These are phyloP conservation scores for Corythucha ciliata DNA, from an alignment of 2,888 invertebrate species.

Conservation along the genomic window DNA sequence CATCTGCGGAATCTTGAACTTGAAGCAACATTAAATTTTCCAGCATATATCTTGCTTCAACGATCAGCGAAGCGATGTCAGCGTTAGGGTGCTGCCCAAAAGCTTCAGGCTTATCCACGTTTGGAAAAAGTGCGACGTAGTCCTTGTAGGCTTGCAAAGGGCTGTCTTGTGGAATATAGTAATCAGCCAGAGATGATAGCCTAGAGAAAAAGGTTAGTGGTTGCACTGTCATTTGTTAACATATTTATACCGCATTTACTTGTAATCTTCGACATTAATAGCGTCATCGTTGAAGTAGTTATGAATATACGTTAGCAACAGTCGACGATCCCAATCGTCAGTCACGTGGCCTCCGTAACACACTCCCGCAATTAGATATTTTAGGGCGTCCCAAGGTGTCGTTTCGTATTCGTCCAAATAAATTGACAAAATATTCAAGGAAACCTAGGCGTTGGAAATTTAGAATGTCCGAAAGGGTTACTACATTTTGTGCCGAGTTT, in stretches of 20 bases:
- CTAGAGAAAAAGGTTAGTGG: slow-evolving; percentile 43
- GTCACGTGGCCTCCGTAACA: slow-evolving; percentile 83
- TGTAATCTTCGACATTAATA: slow-evolving; percentile 42
- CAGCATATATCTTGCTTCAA: slow-evolving; percentile 65
- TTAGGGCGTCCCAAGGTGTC: slow-evolving; percentile 83
- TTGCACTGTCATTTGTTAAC: not conserved
- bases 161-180: slow-evolving; percentile 76
- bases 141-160: slow-evolving; percentile 70
- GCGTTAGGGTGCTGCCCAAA: slow-evolving; percentile 87
- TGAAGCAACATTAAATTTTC: slow-evolving; percentile 70
- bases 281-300: slow-evolving; percentile 69
- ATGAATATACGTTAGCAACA: slow-evolving; percentile 72
- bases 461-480: not conserved
- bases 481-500: not conserved
- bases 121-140: slow-evolving; percentile 67
- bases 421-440: slow-evolving; percentile 70
- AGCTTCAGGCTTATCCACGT: slow-evolving; percentile 71
- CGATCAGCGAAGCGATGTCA: slow-evolving; percentile 75
- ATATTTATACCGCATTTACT: slow-evolving; percentile 5
- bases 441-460: slow-evolving; percentile 48
- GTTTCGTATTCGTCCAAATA: slow-evolving; percentile 80
- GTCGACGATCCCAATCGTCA: slow-evolving; percentile 62
- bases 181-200: slow-evolving; percentile 61
- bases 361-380: slow-evolving; percentile 77
- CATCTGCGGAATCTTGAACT: slow-evolving; percentile 51